Base-by-base conservation (phyloP, 2,113 vertebrate genomes). In the Poicephalus meyeri region DNA sequence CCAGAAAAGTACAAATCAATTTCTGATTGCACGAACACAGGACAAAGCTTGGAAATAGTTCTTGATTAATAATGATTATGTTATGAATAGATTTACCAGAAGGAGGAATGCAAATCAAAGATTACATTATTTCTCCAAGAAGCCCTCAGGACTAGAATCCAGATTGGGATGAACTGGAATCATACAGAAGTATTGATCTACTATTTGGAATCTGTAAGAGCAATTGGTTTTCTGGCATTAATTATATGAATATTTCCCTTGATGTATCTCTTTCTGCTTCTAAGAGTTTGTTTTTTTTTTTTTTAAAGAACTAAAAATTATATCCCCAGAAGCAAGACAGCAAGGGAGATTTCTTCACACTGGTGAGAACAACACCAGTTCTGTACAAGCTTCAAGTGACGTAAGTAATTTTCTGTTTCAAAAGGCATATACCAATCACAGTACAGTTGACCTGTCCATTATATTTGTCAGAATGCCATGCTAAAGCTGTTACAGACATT, bases 21-120 rank as follows among this genome's bases (percentile, higher is more conserved):
- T 96, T 90, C 83, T 95, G 86, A 91, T 94, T 95, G 83, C 91
- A 80, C 31, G 86, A 88, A 92, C 80, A 86, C 25, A 73, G 46
- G 58, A 69, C 41, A 95, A 91, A 92, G 21, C 82, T 89, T 80
- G 50, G 68, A 91, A 91, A 93, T 90, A 77, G 58, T 61, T 86
- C 82, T 60, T 94, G 71, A 92, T 92, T 92, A 95, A 83, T 69
- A 97, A 63, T 18, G 37, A 86, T 53, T 60, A 53, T 29, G 50
- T 83, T 93, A 83, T 71, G 46, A 94, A 97, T 86, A 88, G 58
- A 70, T 61, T 92, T 88, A 93, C 49, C 5, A 12, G 53, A 76
- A 96, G 16, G 10, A 86, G 53, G 20, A 93, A 95, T 58, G 79
- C 50, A 90, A 95, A 95, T 73, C 79, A 83, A 89, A 85, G 58